These are phyloP conservation scores for Palythoa grandis DNA, from an alignment of 92 coral and sea anemone species.

Conservation along the genomic window DNA sequence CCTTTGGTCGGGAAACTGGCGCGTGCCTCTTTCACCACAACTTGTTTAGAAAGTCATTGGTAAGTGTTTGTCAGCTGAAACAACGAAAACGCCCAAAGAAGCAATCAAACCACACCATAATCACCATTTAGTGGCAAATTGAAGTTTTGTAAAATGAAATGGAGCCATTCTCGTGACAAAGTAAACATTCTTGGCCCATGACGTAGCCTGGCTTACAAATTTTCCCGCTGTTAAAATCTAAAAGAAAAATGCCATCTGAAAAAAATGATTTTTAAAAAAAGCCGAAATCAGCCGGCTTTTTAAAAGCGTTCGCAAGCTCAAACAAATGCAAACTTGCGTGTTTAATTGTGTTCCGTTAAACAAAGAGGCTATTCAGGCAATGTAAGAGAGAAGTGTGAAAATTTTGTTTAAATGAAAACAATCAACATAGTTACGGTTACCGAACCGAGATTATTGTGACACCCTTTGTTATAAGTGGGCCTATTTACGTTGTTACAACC, in stretches of 20 bases:
- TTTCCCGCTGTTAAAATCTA: not conserved
- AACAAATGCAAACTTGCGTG: not conserved
- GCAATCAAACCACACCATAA: slow-evolving; percentile 15
- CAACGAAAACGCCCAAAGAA: slow-evolving; percentile 22
- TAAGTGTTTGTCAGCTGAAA: slow-evolving; percentile 46
- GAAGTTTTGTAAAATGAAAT: slow-evolving; percentile 19
- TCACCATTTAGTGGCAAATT: slow-evolving; percentile 13
- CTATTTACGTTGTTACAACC: slow-evolving; percentile 16
- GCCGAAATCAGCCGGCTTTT: not conserved
- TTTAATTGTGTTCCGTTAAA: slow-evolving; percentile 20
- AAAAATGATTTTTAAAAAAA: not conserved
- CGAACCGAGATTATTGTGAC: not conserved
- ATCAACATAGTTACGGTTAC: not conserved
- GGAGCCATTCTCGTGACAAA: not conserved
- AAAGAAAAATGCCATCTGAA: not conserved
- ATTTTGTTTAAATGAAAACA: slow-evolving; percentile 27
- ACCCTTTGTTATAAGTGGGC: slow-evolving; percentile 26
- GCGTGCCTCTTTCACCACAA: slow-evolving; percentile 1
- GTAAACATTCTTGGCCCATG: slow-evolving; percentile 19
- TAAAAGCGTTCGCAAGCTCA: not conserved
- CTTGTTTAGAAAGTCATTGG: not conserved
- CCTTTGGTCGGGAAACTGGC: not conserved
- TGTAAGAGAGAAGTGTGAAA: slow-evolving; percentile 33
- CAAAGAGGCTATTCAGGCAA: slow-evolving; percentile 1
- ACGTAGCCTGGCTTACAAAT: not conserved